Evolutionary conservation across 2,113 vertebrate species (phyloP), one percentile per base, ranked within the genome.

Genomic region (Pitta sordida): DNA sequence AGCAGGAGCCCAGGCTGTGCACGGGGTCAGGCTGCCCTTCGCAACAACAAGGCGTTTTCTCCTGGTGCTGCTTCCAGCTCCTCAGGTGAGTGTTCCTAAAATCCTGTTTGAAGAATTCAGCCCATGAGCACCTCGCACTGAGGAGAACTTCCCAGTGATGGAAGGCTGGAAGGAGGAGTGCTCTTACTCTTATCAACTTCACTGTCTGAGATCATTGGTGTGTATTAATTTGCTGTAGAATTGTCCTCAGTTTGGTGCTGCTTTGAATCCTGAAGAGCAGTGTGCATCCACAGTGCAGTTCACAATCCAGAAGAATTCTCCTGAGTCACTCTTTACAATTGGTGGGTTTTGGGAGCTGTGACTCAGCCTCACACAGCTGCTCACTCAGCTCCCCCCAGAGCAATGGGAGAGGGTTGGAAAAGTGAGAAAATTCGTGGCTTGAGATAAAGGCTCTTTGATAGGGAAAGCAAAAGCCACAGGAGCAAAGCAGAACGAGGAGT

Each of bases 1-100:
- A 94, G 97, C 29, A 98, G 99, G 85, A 99, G 99, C 58, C 99
- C 99, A 2, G 98, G 97, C 93, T 99, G 98, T 56, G 90, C 98
- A 8, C 98, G 99, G 14, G 98, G 97, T 80, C 99, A 98, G 43
- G 80, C 98, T 8, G 93, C 98, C 58, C 95, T 98, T 67, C 98
- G 99, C 63, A 97, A 87, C 79, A 97, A 89, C 93, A 98, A 98
- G 95, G 73, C 97, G 10, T 98, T 98, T 93, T 94, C 98, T 41
- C 96, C 98, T 48, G 96, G 90, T 37, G 46, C 97, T 15, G 86
- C 95, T 39, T 95, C 97, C 58, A 96, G 95, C 83, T 95, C 98
- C 86, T 97, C 98, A 96, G 97, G 98, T 98, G 86, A 97, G 93
- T 76, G 4, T 46, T 71, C 23, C 17, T 43, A 29, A 49, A 46